Conservation (phyloP, 2,888 invertebrate species). For the Drosophila kokeensis region DNA sequence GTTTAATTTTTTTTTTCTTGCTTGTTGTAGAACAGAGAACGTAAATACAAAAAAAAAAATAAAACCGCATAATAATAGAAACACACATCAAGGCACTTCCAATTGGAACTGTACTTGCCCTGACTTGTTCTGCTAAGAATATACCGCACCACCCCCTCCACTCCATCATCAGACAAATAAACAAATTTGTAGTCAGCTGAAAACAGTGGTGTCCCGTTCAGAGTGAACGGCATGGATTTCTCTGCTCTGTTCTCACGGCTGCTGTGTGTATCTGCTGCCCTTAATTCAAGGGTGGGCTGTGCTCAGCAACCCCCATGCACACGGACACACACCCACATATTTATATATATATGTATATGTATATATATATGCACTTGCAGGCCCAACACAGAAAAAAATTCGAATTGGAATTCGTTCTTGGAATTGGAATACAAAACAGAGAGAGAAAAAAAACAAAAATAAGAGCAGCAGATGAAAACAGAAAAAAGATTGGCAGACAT, state of each 20-base stretch:
- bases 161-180: not conserved
- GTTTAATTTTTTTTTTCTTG: constrained; percentile 13
- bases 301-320: constrained; percentile 39
- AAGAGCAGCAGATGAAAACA: constrained; percentile 38
- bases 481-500: constrained; percentile 21
- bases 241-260: constrained; percentile 26
- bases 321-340: constrained; percentile 6
- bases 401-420: constrained; percentile 51
- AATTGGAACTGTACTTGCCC: constrained; percentile 68
- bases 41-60: constrained; percentile 9
- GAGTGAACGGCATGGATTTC: constrained; percentile 12
- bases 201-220: constrained; percentile 39
- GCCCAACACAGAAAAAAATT: constrained; percentile 35
- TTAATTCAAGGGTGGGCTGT: constrained; percentile 49
- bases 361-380: constrained; percentile 27
- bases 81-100: constrained; percentile 21
- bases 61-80: constrained; percentile 4
- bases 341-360: not conserved
- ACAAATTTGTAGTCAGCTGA: constrained; percentile 12
- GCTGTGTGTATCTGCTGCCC: constrained; percentile 58
- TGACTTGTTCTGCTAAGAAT: constrained; percentile 16
- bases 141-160: constrained; percentile 18
- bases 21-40: not conserved
- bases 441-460: constrained; percentile 1
- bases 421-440: constrained; percentile 35